phyloP scores from a whole-genome alignment of 1,140 invertebrate genomes.

The Eufriesea mexicana region DNA sequence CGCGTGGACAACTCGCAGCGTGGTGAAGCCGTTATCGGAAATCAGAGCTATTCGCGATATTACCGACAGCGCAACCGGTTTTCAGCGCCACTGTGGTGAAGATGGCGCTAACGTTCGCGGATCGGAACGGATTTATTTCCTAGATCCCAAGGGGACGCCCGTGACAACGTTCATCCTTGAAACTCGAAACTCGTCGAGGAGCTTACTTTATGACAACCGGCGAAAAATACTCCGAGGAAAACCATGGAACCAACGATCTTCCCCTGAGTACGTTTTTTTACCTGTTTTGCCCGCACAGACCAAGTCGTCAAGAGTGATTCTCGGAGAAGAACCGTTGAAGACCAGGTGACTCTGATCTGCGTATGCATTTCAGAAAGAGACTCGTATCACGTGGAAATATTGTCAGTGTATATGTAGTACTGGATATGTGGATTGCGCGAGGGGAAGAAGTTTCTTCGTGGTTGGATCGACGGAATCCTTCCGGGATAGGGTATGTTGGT shows the following conservation, averaged over 20 bases:
- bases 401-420: too few species aligned
- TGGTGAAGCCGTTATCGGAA: slow-evolving; percentile 55
- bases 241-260: slow-evolving; percentile 12
- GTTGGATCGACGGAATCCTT: too few species aligned
- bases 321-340: background rate
- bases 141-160: slow-evolving; percentile 6
- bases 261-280: slow-evolving; percentile 37
- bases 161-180: slow-evolving; percentile 3
- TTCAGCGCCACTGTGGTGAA: background rate
- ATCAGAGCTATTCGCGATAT: slow-evolving; percentile 55
- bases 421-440: too few species aligned
- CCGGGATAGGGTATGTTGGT: too few species aligned
- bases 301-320: background rate
- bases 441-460: too few species aligned
- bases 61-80: background rate
- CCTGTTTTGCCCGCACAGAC: background rate
- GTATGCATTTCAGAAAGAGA: background rate
- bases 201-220: slow-evolving; percentile 47
- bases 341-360: background rate
- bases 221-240: slow-evolving; percentile 50
- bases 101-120: background rate
- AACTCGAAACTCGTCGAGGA: slow-evolving; percentile 29
- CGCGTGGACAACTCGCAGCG: background rate
- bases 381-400: too few species aligned
- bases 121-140: slow-evolving; percentile 46